Base-by-base conservation (phyloP, 2,888 invertebrate genomes). In the Pedicia rivosa region DNA sequence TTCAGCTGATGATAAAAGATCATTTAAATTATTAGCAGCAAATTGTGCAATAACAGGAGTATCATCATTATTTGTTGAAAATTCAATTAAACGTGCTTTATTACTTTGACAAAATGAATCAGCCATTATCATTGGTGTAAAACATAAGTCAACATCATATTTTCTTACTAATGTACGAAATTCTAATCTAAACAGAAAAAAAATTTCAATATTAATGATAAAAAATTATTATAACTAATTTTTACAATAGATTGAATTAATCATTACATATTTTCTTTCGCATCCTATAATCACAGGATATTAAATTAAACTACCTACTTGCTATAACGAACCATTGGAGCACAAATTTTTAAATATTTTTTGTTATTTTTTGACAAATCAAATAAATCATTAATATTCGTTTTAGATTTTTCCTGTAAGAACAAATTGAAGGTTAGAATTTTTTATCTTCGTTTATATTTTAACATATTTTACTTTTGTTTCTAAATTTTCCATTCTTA, bases 321-420 rank as follows among this genome's bases (percentile, higher is more conserved):
- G 57, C 87, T 91, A 49, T 92, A 92, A 49, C 94, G 72, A 26
- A 95, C 95, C 95, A 95, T 95, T 1, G 95, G 95, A 2, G 94
- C 94, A 62, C 84, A 82, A 35, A 90, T 70, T 62, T 79, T 82
- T 4, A 87, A 63, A 50, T 77, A 65, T 9, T 65, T 62, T 35
- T 73, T 64, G 22, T 57, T 50, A 38, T 47, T 43, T 48, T 59
- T 62, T 4, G 67, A 64, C 30, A 68, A 62, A 39, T 63, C 55
- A 51, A 91, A 82, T 36, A 88, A 55, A 34, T 80, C 71, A 36
- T 70, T 42, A 42, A 82, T 64, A 53, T 74, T 60, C 10, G 45
- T 52, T 49, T 55, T 61, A 15, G 35, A 37, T 27, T 42, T 40
- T n/a, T 24, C 16, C 36, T 36, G 13, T 24, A 5, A 24, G 3